Percentiles rank a stretch among this genome's conserved stretches.
Conservation (phyloP, 2,797 vertebrate species). For the Clarias fuscus region DNA sequence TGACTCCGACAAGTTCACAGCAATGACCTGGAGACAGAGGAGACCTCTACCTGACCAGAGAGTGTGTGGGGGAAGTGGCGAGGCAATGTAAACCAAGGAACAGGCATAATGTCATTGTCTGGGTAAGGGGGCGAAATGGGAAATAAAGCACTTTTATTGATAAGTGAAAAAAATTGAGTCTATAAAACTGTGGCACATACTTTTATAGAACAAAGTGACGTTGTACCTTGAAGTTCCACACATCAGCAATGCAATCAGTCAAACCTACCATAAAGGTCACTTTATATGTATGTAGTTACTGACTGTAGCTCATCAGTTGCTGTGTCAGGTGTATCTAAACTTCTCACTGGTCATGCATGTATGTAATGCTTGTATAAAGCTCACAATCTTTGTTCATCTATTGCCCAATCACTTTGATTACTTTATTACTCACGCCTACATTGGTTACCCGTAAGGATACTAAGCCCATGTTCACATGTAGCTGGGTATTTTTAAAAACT, state of each 20-base stretch:
- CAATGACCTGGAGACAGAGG: constrained; percentile 73
- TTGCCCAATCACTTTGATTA: background rate
- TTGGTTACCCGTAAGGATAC: background rate
- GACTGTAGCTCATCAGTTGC: background rate
- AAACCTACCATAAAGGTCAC: background rate
- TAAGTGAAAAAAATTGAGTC: background rate
- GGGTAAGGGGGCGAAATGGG: constrained; percentile 58
- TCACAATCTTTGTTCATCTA: too few relatives aligned
- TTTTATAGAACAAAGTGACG: background rate
- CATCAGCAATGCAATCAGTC: background rate
- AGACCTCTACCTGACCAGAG: constrained; percentile 63
- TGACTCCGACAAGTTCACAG: constrained; percentile 71
- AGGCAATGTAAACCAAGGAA: constrained; percentile 52
- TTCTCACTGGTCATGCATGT: too few relatives aligned
- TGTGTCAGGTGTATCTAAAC: background rate
- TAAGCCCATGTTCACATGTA: background rate
- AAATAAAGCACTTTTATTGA: constrained; percentile 3
- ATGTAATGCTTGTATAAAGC: too few relatives aligned
- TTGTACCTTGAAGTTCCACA: background rate
- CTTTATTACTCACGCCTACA: background rate
- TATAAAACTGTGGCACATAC: background rate
- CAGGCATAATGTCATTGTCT: constrained; percentile 69
- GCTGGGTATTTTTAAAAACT: too few relatives aligned
- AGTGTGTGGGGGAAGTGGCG: constrained; percentile 39
- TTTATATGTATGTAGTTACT: background rate